Conservation (phyloP, 2,888 invertebrate species). For the Adelognathus sp. region DNA sequence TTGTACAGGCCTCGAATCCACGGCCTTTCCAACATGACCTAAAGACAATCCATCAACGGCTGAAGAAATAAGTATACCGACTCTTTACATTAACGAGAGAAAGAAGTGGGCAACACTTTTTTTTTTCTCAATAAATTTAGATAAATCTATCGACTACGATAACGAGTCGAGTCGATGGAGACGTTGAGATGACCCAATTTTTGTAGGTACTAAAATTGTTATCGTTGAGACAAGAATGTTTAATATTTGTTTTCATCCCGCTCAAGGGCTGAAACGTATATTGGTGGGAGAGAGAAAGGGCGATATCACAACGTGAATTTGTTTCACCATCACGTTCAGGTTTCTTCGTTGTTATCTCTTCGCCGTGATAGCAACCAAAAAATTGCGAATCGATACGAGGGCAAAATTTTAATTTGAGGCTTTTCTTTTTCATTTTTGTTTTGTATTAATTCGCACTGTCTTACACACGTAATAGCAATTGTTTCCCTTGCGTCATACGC, state of each 20-base stretch:
- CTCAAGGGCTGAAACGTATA: too few species aligned
- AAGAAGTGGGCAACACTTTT: too few species aligned
- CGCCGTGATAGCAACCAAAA: neutral
- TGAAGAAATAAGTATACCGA: neutral
- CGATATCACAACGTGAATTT: too few species aligned
- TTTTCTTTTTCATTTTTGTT: neutral
- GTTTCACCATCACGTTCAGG: too few species aligned
- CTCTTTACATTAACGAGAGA: neutral
- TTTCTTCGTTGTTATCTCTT: neutral
- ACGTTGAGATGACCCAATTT: slow-evolving; percentile 20
- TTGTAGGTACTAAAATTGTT: neutral
- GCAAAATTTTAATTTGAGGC: neutral
- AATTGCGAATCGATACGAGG: neutral
- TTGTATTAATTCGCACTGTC: slow-evolving; percentile 1
- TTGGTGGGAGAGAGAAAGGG: too few species aligned
- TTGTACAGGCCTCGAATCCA: slow-evolving; percentile 2
- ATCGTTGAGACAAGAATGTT: neutral
- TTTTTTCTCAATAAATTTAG: neutral
- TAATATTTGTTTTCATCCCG: neutral
- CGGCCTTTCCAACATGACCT: slow-evolving; percentile 36
- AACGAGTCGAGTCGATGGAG: neutral
- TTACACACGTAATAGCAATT: too few species aligned
- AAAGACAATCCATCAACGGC: slow-evolving; percentile 21
- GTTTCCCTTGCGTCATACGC: too few species aligned
- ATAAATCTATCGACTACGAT: neutral